Percentiles rank a stretch among this genome's conserved stretches.
phyloP scores from a whole-genome alignment of 2,888 invertebrate species.

The Eretmocerus hayati region DNA sequence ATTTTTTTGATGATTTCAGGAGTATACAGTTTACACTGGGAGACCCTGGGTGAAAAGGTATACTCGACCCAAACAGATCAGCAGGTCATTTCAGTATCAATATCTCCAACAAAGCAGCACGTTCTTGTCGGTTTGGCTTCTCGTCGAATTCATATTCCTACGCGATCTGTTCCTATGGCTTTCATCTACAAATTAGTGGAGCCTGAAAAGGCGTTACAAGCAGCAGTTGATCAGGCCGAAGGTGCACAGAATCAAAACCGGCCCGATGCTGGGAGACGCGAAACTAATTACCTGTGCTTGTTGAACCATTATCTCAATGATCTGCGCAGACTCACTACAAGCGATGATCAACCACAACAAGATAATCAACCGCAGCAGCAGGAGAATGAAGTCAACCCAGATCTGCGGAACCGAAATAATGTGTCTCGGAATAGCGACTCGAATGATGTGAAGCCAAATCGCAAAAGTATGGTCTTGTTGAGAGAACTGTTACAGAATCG shows the following conservation, averaged over 20 bases:
- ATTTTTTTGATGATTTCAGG: constrained; percentile 47
- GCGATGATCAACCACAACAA: constrained; percentile 22
- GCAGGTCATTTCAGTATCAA: constrained; percentile 75
- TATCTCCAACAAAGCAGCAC: constrained; percentile 75
- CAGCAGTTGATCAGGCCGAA: not conserved
- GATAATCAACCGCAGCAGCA: constrained; percentile 24
- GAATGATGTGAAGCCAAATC: constrained; percentile 26
- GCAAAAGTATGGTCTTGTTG: constrained; percentile 50
- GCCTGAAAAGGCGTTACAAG: constrained; percentile 13
- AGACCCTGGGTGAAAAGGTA: constrained; percentile 67
- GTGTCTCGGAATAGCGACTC: not conserved
- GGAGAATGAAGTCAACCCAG: constrained; percentile 28
- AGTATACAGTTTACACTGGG: constrained; percentile 72
- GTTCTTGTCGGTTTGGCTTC: constrained; percentile 74
- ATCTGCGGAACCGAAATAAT: not conserved
- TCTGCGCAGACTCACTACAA: constrained; percentile 3
- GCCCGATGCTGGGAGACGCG: constrained; percentile 13
- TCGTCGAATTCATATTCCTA: constrained; percentile 52
- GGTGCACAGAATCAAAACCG: constrained; percentile 6
- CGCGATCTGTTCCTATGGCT: constrained; percentile 36
- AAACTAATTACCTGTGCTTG: not conserved
- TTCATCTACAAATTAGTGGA: constrained; percentile 37
- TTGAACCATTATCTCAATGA: constrained; percentile 4
- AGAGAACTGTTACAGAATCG: constrained; percentile 63
- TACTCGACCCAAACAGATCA: constrained; percentile 72